A percentile compares a stretch with the other conserved stretches of the same genome.
Evolutionary conservation across 2,797 vertebrate species (phyloP).

Genomic region (Cirrhinus mrigala): DNA sequence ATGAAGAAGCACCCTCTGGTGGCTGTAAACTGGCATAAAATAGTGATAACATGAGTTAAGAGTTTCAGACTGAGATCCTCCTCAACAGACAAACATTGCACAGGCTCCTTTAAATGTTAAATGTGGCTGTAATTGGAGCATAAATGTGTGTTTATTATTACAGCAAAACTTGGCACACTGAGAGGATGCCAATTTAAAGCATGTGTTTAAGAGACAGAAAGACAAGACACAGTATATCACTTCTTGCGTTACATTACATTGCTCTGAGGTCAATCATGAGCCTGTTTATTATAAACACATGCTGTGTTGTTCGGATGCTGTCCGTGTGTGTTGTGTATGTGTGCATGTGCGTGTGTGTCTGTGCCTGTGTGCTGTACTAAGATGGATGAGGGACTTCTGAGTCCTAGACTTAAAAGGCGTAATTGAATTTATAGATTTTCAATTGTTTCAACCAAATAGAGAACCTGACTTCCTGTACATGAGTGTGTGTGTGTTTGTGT

Average conservation of each 20-base stretch:
- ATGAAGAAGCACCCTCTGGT: slow-evolving; percentile 28
- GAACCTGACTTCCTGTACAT: slow-evolving; percentile 36
- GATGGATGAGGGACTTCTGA: not conserved
- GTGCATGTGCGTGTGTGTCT: not conserved
- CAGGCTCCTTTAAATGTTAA: not conserved
- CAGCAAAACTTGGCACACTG: not conserved
- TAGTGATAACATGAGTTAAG: not conserved
- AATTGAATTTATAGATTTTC: slow-evolving; percentile 33
- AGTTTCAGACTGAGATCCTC: not conserved
- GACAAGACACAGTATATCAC: slow-evolving; percentile 5
- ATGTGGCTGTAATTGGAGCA: not conserved
- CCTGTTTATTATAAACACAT: not conserved
- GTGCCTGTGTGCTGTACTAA: not conserved
- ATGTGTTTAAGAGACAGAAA: slow-evolving; percentile 1
- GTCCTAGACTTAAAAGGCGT: slow-evolving; percentile 25
- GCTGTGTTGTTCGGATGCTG: not conserved
- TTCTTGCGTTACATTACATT: slow-evolving; percentile 9
- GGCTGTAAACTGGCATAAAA: not conserved
- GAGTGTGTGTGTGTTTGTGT: slow-evolving; percentile 29
- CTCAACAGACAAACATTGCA: not conserved
- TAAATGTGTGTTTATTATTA: not conserved
- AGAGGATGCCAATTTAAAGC: not conserved
- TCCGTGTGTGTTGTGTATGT: not conserved
- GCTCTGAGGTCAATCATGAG: slow-evolving; percentile 13
- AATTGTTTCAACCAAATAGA: slow-evolving; percentile 46